Evolutionary conservation across 2,113 vertebrate genomes (phyloP).

Genomic region (Sakesphorus luctuosus): DNA sequence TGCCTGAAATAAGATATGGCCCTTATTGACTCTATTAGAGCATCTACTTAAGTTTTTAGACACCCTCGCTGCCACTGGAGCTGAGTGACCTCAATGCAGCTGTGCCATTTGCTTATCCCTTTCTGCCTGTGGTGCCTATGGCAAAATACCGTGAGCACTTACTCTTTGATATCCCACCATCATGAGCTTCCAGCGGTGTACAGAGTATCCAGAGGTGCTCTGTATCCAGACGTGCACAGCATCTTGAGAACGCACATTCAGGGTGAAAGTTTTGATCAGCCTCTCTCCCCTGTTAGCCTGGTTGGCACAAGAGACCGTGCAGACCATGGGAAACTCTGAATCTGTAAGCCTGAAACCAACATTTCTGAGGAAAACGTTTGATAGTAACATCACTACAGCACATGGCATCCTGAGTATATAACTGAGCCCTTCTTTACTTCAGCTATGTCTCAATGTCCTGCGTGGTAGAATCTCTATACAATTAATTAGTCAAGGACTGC

Average conservation of each 20-base stretch:
- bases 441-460: not conserved
- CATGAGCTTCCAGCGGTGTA: not conserved
- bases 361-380: not conserved
- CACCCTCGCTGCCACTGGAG: rapidly evolving
- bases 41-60: not conserved
- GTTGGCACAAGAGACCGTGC: not conserved
- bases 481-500: not conserved
- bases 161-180: not conserved
- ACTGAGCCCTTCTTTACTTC: not conserved
- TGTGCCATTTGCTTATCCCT: not conserved
- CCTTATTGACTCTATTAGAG: not conserved
- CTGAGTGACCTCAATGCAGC: not conserved
- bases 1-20: not conserved
- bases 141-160: too few species aligned
- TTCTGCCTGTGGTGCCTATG: not conserved
- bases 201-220: not conserved
- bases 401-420: not conserved
- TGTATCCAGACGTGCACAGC: not conserved
- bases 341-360: not conserved
- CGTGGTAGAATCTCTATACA: not conserved
- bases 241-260: rapidly evolving
- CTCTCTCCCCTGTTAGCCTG: not conserved
- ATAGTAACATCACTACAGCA: not conserved
- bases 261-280: not conserved
- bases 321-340: not conserved